These are phyloP conservation scores for Limosa lapponica DNA, from an alignment of 2,797 vertebrate species.

Conservation along the genomic window DNA sequence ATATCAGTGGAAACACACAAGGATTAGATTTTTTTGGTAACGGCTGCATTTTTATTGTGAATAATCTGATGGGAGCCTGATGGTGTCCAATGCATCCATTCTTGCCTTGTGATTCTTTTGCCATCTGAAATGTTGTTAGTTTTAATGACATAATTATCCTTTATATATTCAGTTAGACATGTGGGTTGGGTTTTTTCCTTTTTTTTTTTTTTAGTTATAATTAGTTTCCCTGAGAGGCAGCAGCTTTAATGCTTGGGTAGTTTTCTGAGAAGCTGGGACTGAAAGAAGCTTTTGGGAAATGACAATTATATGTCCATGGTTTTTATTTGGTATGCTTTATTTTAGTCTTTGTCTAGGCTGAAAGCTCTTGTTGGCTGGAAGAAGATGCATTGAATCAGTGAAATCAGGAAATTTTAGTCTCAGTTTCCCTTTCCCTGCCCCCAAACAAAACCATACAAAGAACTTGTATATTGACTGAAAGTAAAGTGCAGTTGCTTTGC, in stretches of 20 bases:
- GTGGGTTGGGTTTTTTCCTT: background rate
- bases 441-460: background rate
- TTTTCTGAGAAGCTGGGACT: slow-evolving; percentile 54
- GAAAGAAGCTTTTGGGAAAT: slow-evolving; percentile 53
- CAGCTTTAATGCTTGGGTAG: slow-evolving; percentile 53
- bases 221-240: slow-evolving; percentile 39
- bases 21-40: slow-evolving; percentile 24
- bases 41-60: slow-evolving; percentile 10
- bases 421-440: no score
- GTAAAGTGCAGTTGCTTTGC: background rate
- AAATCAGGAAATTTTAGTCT: slow-evolving; percentile 13
- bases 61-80: slow-evolving; percentile 45
- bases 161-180: slow-evolving; percentile 29
- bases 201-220: background rate
- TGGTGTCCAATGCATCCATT: slow-evolving; percentile 20
- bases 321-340: slow-evolving; percentile 56
- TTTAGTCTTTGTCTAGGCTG: slow-evolving; percentile 44
- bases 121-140: slow-evolving; percentile 29
- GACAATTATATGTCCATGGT: slow-evolving; percentile 17
- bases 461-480: background rate
- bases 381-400: slow-evolving; percentile 5
- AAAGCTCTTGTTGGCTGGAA: slow-evolving; percentile 17
- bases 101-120: slow-evolving; percentile 18
- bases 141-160: slow-evolving; percentile 55
- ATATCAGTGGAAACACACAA: slow-evolving; percentile 5